These are phyloP conservation scores for Bactericera cockerelli DNA, from an alignment of 1,140 invertebrate genomes.

Conservation along the genomic window DNA sequence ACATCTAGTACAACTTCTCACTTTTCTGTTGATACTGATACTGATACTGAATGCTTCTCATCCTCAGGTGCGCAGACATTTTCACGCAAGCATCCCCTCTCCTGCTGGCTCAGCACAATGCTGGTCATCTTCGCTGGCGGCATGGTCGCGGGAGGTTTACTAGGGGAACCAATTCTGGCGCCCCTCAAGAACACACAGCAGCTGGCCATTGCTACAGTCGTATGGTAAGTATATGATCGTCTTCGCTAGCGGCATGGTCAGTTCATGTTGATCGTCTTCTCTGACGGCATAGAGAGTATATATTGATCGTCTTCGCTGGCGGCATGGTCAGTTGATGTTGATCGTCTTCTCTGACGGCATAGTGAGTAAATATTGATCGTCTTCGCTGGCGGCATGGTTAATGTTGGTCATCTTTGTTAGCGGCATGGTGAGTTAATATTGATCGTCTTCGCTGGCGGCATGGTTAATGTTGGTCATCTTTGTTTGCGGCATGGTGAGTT, in stretches of 20 bases:
- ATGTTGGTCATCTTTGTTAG: conserved; percentile 96
- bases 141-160: conserved; percentile 81
- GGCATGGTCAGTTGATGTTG: too few relatives aligned
- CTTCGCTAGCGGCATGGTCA: conserved; percentile 91
- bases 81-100: conserved; percentile 89
- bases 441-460: too few relatives aligned
- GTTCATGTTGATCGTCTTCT: conserved; percentile 94
- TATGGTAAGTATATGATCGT: conserved; percentile 88
- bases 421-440: conserved; percentile 93
- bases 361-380: too few relatives aligned
- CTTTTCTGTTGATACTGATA: too few relatives aligned
- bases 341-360: too few relatives aligned
- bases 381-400: too few relatives aligned
- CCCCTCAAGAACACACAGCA: conserved; percentile 89
- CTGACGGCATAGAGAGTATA: too few relatives aligned
- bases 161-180: conserved; percentile 88
- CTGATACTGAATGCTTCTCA: too few relatives aligned
- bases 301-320: too few relatives aligned
- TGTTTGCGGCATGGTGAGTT: too few relatives aligned
- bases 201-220: conserved; percentile 72
- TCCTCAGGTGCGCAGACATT: conserved; percentile 74
- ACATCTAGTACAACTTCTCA: too few relatives aligned
- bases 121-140: conserved; percentile 93
- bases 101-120: conserved; percentile 97
- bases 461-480: too few relatives aligned